Base-by-base conservation (phyloP, 2,113 vertebrate species). In the Pitta sordida region DNA sequence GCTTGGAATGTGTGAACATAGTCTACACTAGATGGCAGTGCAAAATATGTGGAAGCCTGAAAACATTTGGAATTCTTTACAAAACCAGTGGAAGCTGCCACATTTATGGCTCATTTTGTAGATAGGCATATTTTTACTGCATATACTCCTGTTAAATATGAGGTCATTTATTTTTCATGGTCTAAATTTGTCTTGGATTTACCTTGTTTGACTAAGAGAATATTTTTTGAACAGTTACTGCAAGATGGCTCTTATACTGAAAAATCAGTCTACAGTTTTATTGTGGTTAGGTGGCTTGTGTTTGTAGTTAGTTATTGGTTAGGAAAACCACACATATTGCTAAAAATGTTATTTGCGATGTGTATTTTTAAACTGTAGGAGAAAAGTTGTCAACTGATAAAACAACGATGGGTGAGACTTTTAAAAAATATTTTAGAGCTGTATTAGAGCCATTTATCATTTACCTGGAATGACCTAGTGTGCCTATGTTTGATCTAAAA, bases 21-120 rank as follows among this genome's bases (percentile, higher is more conserved):
- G 43, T 83, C 55, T 88, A 63, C 98, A 91, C 97, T 97, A 98
- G 98, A 94, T 98, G 97, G 98, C 97, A 97, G 86, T 97, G 78
- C 96, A 52, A 85, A 96, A 97, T 95, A 39, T 64, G 49, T 75
- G 73, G 96, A 96, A 90, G 56, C 18, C 26, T 48, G 51, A 59
- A 68, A 77, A 76, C 41, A 49, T 71, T 93, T 60, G 44, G 55
- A 46, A 68, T 86, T 85, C 58, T 65, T 76, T 44, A 36, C 14
- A 22, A 91, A 70, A 22, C 18, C 36, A 18, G 12, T 39, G 73
- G 59, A 76, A 87, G 32, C 51, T 91, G 37, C 58, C 41, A 24
- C 41, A 4, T 41, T 75, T 63, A 15, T 0, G 9, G 30, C 41
- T 93, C 27, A 21, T 32, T 83, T 87, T 27, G 18, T 39, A 70